Conservation (phyloP, 2,113 vertebrate species). For the Gila orcuttii region DNA sequence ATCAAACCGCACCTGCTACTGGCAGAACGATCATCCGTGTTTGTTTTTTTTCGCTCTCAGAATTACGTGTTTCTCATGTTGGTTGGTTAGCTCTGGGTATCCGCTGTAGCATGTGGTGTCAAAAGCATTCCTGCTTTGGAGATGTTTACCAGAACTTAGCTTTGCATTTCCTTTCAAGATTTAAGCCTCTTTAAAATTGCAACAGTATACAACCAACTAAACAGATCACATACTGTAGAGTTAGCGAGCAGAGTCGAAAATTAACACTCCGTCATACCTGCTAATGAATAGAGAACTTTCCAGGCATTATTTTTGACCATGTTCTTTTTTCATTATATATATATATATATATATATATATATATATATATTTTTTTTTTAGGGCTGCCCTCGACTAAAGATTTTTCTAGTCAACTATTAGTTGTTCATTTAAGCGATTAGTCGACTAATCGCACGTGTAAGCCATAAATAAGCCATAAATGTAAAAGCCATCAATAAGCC, state of each 20-base stretch:
- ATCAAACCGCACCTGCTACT: slow-evolving; percentile 49
- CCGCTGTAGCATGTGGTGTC: slow-evolving; percentile 27
- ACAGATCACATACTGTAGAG: slow-evolving; percentile 11
- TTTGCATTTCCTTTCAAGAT: slow-evolving; percentile 71
- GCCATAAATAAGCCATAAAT: no score
- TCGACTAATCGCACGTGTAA: no score
- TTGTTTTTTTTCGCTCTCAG: slow-evolving; percentile 49
- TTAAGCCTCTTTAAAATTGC: slow-evolving; percentile 61
- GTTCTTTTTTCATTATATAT: neutral
- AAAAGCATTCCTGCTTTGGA: slow-evolving; percentile 47
- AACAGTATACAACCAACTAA: slow-evolving; percentile 52
- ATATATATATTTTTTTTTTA: no score
- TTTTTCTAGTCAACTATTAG: no score
- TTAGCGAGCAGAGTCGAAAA: neutral
- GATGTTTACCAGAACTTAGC: slow-evolving; percentile 71
- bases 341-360: neutral
- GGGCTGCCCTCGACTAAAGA: no score
- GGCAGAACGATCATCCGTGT: slow-evolving; percentile 14
- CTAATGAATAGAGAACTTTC: neutral
- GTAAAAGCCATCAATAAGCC: no score
- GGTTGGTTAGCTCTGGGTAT: slow-evolving; percentile 51
- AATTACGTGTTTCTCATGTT: slow-evolving; percentile 58
- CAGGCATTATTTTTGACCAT: no score
- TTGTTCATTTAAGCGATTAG: no score
- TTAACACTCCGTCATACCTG: neutral